phyloP scores from a whole-genome alignment of 2,888 invertebrate species.

The Tipula unca region DNA sequence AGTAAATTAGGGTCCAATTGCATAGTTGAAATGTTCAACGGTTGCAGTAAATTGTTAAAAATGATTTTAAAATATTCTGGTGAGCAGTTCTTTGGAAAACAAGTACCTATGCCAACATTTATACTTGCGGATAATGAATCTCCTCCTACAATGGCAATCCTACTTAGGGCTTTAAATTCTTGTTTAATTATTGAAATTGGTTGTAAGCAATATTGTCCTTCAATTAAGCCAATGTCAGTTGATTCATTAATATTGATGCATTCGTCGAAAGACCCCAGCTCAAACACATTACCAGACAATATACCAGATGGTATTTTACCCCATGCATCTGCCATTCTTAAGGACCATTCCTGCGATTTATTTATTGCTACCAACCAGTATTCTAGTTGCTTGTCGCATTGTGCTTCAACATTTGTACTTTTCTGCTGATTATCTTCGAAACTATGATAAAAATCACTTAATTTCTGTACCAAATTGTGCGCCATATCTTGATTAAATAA shows the following conservation, averaged over 20 bases:
- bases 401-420: no score
- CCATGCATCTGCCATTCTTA: conserved; percentile 40
- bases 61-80: not conserved
- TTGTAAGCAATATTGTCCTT: conserved; percentile 40
- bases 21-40: not conserved
- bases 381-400: not conserved
- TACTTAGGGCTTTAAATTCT: not conserved
- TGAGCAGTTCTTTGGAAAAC: not conserved
- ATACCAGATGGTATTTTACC: conserved; percentile 43
- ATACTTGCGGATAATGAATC: not conserved
- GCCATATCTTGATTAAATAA: no score
- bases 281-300: conserved; percentile 38
- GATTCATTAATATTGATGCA: conserved; percentile 32
- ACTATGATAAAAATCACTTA: no score
- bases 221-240: conserved; percentile 27
- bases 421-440: no score
- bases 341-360: conserved; percentile 24
- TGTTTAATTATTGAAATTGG: not conserved
- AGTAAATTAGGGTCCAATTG: not conserved
- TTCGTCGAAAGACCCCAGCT: conserved; percentile 43
- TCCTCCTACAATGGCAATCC: not conserved
- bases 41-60: not conserved
- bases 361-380: not conserved
- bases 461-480: no score
- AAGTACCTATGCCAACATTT: conserved; percentile 2